Conservation (phyloP, 2,113 vertebrate genomes). For the Tretioscincus oriximinensis region DNA sequence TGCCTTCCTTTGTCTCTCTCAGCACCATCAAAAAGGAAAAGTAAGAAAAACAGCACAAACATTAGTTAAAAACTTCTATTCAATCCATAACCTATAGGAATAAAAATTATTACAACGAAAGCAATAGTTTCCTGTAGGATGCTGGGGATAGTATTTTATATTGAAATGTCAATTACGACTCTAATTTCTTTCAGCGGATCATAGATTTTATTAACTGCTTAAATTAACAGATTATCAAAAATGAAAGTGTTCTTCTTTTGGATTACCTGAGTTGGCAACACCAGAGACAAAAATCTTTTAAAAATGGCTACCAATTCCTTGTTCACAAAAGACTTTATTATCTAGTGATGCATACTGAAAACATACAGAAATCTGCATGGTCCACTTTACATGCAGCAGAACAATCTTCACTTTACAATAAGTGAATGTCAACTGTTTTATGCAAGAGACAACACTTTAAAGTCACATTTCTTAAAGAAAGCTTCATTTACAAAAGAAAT, state of each 20-base stretch:
- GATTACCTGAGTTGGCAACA: constrained; percentile 81
- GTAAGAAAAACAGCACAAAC: constrained; percentile 92
- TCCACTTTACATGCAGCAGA: constrained; percentile 83
- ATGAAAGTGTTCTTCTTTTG: constrained; percentile 61
- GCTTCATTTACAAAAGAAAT: constrained; percentile 86
- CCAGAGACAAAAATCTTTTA: constrained; percentile 80
- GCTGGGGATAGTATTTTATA: constrained; percentile 26
- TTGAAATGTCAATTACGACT: constrained; percentile 60
- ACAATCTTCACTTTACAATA: constrained; percentile 85
- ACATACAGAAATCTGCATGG: constrained; percentile 87
- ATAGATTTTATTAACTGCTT: constrained; percentile 61
- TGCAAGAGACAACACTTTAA: constrained; percentile 84
- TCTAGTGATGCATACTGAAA: constrained; percentile 86
- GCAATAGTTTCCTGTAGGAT: constrained; percentile 69
- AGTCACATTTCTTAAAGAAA: constrained; percentile 83
- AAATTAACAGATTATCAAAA: constrained; percentile 67
- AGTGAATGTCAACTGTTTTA: constrained; percentile 86
- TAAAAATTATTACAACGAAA: constrained; percentile 78
- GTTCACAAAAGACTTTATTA: constrained; percentile 92
- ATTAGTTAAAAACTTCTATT: constrained; percentile 83
- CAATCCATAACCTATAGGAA: constrained; percentile 73
- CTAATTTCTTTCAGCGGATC: constrained; percentile 57
- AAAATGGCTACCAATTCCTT: constrained; percentile 85
- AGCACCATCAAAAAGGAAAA: constrained; percentile 91
- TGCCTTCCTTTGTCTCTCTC: constrained; percentile 88